phyloP scores from a whole-genome alignment of 2,797 vertebrate species.

The Coluber constrictor region DNA sequence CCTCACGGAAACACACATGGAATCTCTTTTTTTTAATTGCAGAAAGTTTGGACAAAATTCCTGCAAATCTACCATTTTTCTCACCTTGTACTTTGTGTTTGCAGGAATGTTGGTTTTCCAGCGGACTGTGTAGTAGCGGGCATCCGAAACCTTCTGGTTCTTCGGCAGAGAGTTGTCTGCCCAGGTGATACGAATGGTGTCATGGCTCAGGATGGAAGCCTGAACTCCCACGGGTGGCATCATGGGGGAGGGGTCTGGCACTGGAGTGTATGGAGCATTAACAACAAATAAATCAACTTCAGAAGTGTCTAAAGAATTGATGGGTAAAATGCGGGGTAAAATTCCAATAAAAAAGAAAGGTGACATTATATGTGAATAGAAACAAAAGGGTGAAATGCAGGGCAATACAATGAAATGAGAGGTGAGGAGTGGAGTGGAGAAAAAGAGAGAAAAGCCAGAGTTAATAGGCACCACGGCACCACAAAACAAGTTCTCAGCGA shows the following conservation, averaged over 20 bases:
- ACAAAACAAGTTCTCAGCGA: constrained; percentile 32
- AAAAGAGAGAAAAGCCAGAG: constrained; percentile 74
- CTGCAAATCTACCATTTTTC: too few relatives aligned
- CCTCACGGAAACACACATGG: background rate
- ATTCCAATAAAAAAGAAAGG: constrained; percentile 71
- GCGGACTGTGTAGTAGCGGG: constrained; percentile 92
- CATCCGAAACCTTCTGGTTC: constrained; percentile 97
- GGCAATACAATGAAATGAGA: constrained; percentile 72
- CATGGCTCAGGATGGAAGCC: constrained; percentile 91
- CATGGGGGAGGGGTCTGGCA: constrained; percentile 98
- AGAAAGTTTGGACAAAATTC: background rate
- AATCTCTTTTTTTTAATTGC: background rate
- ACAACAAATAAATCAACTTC: constrained; percentile 99
- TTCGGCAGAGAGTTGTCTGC: constrained; percentile 98
- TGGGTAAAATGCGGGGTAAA: constrained; percentile 65
- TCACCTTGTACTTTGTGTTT: constrained; percentile 96
- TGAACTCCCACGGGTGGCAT: constrained; percentile 99
- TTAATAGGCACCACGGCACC: constrained; percentile 66
- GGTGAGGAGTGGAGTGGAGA: constrained; percentile 74
- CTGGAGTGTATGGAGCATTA: constrained; percentile 99
- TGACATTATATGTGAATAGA: constrained; percentile 71
- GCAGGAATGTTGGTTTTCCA: constrained; percentile 99
- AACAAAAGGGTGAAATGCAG: constrained; percentile 70
- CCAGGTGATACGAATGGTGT: constrained; percentile 95
- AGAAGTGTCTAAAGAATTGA: constrained; percentile 82